Evolutionary conservation across 1,140 invertebrate genomes (phyloP), one percentile per base, ranked within the genome.

Genomic region (Drosophila nikananu): DNA sequence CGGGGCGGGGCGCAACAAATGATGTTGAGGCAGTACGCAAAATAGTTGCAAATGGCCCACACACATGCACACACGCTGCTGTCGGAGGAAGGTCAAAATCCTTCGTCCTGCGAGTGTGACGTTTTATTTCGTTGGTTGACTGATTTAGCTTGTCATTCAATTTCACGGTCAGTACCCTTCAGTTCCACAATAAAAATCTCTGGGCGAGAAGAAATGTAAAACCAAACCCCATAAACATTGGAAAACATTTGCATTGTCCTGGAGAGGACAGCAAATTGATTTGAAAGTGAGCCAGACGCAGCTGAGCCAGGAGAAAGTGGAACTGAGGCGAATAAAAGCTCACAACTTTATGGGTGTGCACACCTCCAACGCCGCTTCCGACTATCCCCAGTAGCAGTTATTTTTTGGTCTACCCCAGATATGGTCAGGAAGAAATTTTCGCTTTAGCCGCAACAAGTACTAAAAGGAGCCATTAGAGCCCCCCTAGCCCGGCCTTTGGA

Each of bases 131-230:
- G 86, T 90, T 90, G 86, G 71, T 89, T 89, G 86, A 89, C 75
- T 89, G 86, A 90, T 86, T 86, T 79, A 67, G 79, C 86, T 86
- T 89, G 82, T 89, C 86, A 86, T 89, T 89, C 86, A 86, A 89
- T 89, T 89, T 89, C 86, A 89, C 84, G 86, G 86, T 86, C 86
- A 90, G 67, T 89, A 79, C 67, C 49, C 72, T 86, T 82, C 65
- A 57, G 49, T 79, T 86, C 70, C 66, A 71, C 42, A 17, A 63
- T 44, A 70, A 70, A 68, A 73, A 46, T 41, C n/a, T 74, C 25
- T 77, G 23, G 67, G 41, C 48, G 67, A 72, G 64, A 59, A 72
- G 64, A 71, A 72, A 58, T 66, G 78, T 52, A 44, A 55, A 37
- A 68, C 23, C 44, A 59, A 65, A 58, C 54, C 37, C 55, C 37